Conservation (phyloP, 2,797 vertebrate species). For the Epinephelus coioides region DNA sequence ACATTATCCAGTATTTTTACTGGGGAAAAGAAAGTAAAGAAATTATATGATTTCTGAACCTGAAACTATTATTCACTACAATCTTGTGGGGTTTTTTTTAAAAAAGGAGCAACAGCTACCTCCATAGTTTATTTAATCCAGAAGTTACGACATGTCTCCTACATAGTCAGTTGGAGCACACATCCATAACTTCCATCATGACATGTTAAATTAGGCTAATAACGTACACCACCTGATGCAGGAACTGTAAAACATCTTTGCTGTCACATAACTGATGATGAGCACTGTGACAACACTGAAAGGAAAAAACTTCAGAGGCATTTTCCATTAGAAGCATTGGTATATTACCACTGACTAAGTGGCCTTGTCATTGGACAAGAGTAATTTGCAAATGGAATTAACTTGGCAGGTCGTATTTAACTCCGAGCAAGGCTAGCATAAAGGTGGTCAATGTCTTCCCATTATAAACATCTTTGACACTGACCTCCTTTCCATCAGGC, state of each 20-base stretch:
- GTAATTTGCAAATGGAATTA: background rate
- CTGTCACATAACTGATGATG: background rate
- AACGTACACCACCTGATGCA: background rate
- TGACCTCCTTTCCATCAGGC: background rate
- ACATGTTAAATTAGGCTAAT: background rate
- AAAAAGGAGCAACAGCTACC: background rate
- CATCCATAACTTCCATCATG: background rate
- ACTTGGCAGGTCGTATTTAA: background rate
- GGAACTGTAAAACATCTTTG: background rate
- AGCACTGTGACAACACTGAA: too few species aligned
- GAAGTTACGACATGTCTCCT: too few species aligned
- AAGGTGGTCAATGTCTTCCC: too few species aligned
- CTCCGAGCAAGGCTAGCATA: background rate
- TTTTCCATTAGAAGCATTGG: background rate
- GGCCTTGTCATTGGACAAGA: background rate
- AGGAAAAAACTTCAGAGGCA: background rate
- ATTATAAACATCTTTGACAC: too few species aligned
- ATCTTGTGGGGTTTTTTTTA: background rate
- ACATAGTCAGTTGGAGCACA: background rate
- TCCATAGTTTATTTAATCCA: too few species aligned
- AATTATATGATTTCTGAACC: too few species aligned
- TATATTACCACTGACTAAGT: background rate
- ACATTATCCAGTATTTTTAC: too few species aligned
- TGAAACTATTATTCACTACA: too few species aligned
- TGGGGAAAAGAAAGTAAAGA: too few species aligned